Percentiles rank a stretch among this genome's conserved stretches.
phyloP scores from a whole-genome alignment of 2,888 invertebrate genomes.

The Hedya salicella region DNA sequence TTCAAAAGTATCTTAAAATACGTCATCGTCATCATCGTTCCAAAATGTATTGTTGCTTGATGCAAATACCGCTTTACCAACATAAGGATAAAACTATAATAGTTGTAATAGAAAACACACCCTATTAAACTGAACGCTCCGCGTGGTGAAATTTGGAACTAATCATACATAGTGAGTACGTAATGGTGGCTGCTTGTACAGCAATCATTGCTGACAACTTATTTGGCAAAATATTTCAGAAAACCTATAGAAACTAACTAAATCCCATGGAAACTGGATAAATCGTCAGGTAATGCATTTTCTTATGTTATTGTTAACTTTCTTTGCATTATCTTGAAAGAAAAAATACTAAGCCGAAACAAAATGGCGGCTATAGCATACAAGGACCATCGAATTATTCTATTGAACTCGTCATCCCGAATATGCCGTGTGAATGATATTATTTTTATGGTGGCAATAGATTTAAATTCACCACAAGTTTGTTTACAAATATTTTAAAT shows the following conservation, averaged over 20 bases:
- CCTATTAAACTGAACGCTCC: not conserved
- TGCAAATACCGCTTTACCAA: too few relatives aligned
- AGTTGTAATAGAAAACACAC: conserved; percentile 14
- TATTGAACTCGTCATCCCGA: not conserved
- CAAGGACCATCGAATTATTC: not conserved
- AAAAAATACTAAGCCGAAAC: conserved; percentile 15
- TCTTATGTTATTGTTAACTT: conserved; percentile 42
- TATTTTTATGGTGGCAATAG: conserved; percentile 58
- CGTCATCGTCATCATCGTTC: too few relatives aligned
- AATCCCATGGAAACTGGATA: conserved; percentile 49
- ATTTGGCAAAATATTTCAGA: conserved; percentile 64
- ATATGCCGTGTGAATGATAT: conserved; percentile 22
- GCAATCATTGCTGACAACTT: conserved; percentile 82
- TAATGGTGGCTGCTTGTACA: conserved; percentile 80
- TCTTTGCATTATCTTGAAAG: not conserved
- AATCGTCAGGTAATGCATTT: conserved; percentile 58
- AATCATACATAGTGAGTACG: conserved; percentile 51
- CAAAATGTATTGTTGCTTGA: too few relatives aligned
- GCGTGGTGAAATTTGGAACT: conserved; percentile 41
- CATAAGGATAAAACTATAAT: not conserved
- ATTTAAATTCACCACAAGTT: conserved; percentile 51
- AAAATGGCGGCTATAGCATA: conserved; percentile 47
- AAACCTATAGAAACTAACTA: conserved; percentile 72
- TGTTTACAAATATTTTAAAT: conserved; percentile 42
- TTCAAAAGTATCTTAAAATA: too few relatives aligned